Conservation (phyloP, 2,113 vertebrate species). For the Bagarius yarrelli region DNA sequence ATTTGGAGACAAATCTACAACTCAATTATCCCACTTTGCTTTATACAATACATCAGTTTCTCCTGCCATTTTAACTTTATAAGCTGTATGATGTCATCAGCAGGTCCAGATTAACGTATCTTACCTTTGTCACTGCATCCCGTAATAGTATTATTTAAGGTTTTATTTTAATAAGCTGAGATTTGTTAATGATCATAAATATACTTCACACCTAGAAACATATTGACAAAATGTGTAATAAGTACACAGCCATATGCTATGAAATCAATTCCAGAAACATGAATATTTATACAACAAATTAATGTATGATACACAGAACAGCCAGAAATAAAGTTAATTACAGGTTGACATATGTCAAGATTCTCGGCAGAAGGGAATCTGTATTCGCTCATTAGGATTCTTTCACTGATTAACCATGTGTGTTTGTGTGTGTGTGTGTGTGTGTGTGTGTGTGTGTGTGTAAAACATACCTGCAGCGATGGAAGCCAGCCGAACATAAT, state of each 20-base stretch:
- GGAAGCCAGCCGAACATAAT: slow-evolving; percentile 86
- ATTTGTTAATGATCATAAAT: neutral
- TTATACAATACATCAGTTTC: neutral
- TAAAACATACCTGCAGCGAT: slow-evolving; percentile 80
- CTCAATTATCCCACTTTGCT: neutral
- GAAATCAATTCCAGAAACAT: slow-evolving; percentile 6
- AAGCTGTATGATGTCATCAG: neutral
- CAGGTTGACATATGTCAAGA: slow-evolving; percentile 3
- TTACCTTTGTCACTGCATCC: neutral
- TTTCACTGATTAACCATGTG: slow-evolving; percentile 10
- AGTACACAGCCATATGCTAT: slow-evolving; percentile 3
- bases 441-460: slow-evolving; percentile 3
- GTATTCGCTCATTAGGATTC: slow-evolving; percentile 1
- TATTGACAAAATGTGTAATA: slow-evolving; percentile 14
- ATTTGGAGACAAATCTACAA: neutral
- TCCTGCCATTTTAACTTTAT: neutral
- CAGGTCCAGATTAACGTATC: neutral
- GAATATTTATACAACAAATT: slow-evolving; percentile 24
- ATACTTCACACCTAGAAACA: neutral
- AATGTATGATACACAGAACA: slow-evolving; percentile 1
- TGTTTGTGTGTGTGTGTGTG: neutral
- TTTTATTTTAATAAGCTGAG: neutral
- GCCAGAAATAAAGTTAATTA: slow-evolving; percentile 15
- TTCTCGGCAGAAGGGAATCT: neutral
- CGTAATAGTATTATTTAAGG: neutral